Evolutionary conservation across 2,888 invertebrate species (phyloP).

Genomic region (Hyposoter didymator): DNA sequence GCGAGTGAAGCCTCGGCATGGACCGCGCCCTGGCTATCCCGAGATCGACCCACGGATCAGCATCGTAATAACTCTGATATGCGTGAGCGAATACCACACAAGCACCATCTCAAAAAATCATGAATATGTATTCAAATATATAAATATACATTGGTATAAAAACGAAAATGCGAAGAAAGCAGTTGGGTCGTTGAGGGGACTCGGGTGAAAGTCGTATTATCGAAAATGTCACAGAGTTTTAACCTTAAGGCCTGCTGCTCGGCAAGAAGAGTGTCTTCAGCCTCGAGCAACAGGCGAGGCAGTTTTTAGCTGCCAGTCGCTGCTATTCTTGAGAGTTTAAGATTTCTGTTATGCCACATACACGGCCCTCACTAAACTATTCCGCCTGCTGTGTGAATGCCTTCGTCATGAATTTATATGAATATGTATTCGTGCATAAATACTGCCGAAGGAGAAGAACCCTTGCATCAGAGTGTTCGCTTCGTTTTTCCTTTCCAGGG

Average conservation of each 20-base stretch:
- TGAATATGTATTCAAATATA: neutral
- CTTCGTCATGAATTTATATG: slow-evolving; percentile 10
- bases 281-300: slow-evolving; percentile 57
- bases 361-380: slow-evolving; percentile 46
- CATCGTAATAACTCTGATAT: slow-evolving; percentile 48
- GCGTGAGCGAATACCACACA: slow-evolving; percentile 14
- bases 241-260: slow-evolving; percentile 79
- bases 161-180: slow-evolving; percentile 81
- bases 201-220: slow-evolving; percentile 80
- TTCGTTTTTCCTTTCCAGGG: neutral
- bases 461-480: neutral
- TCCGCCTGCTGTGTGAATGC: slow-evolving; percentile 48
- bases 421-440: slow-evolving; percentile 12
- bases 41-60: slow-evolving; percentile 60
- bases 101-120: neutral
- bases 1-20: slow-evolving; percentile 59
- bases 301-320: slow-evolving; percentile 34
- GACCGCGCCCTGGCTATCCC: slow-evolving; percentile 70
- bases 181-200: slow-evolving; percentile 71
- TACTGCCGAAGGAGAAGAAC: neutral
- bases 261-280: slow-evolving; percentile 66
- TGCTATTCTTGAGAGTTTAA: slow-evolving; percentile 42
- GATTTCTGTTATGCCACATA: slow-evolving; percentile 50
- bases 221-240: slow-evolving; percentile 83
- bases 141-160: slow-evolving; percentile 40